phyloP scores from a whole-genome alignment of 2,888 invertebrate species.

The Drosophila pegasa region DNA sequence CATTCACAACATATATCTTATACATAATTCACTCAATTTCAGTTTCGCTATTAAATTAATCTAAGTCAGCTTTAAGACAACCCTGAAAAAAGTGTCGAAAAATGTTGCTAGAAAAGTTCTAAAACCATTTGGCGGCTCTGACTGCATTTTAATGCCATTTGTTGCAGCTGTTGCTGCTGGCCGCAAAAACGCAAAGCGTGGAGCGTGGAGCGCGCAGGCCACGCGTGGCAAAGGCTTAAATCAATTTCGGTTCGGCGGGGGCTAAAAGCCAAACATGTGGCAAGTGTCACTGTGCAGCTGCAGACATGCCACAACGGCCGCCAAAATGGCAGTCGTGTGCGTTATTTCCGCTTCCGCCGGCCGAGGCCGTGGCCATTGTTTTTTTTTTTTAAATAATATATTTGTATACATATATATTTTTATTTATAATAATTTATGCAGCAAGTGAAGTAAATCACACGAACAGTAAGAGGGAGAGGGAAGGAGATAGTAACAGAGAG shows the following conservation, averaged over 20 bases:
- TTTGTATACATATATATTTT: conserved; percentile 4
- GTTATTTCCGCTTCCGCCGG: conserved; percentile 60
- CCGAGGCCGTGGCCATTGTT: conserved; percentile 30
- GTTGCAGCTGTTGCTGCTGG: conserved; percentile 61
- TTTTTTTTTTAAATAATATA: conserved; percentile 34
- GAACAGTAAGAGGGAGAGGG: conserved; percentile 30
- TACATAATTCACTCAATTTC: too few species aligned
- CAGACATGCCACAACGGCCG: conserved; percentile 52
- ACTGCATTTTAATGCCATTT: conserved; percentile 74
- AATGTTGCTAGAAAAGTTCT: conserved; percentile 39
- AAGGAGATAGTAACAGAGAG: background rate
- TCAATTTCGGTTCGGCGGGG: conserved; percentile 61
- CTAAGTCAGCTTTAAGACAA: background rate
- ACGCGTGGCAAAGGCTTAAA: conserved; percentile 52
- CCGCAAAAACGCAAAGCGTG: conserved; percentile 45
- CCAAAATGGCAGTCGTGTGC: conserved; percentile 50
- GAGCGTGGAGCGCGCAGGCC: conserved; percentile 19
- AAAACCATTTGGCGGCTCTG: conserved; percentile 43
- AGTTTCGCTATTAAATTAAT: too few species aligned
- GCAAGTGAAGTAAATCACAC: conserved; percentile 70
- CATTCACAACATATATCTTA: too few species aligned
- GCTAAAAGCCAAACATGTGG: conserved; percentile 65
- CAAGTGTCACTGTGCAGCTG: conserved; percentile 53
- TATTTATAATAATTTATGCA: conserved; percentile 76
- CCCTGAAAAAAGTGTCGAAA: background rate